Evolutionary conservation across 2,797 vertebrate genomes (phyloP), one percentile per base, ranked within the genome.

Genomic region (Xenentodon cancila): DNA sequence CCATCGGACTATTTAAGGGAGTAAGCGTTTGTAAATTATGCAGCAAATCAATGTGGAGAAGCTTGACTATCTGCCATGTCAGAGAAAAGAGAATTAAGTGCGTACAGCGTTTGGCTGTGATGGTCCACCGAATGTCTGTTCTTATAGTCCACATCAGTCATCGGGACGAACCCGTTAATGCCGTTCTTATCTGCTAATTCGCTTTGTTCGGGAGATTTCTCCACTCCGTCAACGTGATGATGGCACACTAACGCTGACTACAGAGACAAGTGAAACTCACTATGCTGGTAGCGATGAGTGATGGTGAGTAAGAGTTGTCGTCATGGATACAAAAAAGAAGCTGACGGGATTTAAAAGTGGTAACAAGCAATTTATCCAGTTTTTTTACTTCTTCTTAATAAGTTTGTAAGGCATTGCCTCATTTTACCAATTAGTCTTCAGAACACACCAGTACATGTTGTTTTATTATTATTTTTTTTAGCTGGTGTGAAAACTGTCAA

Each of bases 11-110:
- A 49, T 75, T 73, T 72, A 59, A 73, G 68, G n/a, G 57, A 81
- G 57, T 52, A 77, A 48, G 63, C 9, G 2, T 70, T 46, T 58
- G 73, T 79, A 75, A 91, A 91, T 88, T 82, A 92, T 87, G 85
- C 86, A 91, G 74, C 34, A 63, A 80, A 92, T 92, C 88, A 90
- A 87, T 89, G 70, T 45, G 48, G 56, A 71, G 83, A 84, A 84
- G 76, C 69, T 25, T 40, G 76, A 85, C 62, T 46, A 68, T 77
- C 54, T 68, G 78, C 75, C 59, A 64, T 59, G 70, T 81, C 62
- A 54, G 72, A 65, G 75, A 81, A 84, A 81, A 54, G 51, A 64
- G 50, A 50, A 62, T 32, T 40, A 56, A 43, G 60, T 64, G 63
- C 34, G 3, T 53, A 60, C 53, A 40, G 56, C 13, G 25, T 52